phyloP scores from a whole-genome alignment of 2,113 vertebrate species.

The Oreotrochilus melanogaster region DNA sequence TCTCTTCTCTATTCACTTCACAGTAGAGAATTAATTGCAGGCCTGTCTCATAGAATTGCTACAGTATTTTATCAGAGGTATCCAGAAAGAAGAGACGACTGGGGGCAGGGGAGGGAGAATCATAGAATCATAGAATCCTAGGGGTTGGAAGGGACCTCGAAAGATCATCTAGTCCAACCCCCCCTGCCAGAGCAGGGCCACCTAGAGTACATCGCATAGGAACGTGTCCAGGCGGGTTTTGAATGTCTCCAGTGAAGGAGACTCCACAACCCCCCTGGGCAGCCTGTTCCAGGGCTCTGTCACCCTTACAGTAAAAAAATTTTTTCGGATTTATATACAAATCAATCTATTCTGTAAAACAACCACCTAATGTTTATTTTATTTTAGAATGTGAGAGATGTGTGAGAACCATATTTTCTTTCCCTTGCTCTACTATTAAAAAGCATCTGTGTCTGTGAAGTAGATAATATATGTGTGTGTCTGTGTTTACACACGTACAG shows the following conservation, averaged over 20 bases:
- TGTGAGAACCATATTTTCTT: background rate
- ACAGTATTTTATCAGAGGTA: background rate
- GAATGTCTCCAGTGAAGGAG: too few species aligned
- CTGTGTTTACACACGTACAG: background rate
- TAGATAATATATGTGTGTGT: background rate
- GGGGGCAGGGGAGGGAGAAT: accelerated
- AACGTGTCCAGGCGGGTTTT: too few species aligned
- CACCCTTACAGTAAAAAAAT: too few species aligned
- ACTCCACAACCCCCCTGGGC: too few species aligned
- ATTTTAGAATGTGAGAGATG: background rate
- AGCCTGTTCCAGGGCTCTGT: too few species aligned
- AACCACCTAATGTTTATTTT: background rate
- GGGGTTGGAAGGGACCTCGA: too few species aligned
- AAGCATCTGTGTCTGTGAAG: background rate
- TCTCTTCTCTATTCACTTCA: background rate
- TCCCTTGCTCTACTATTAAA: background rate
- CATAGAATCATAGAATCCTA: too few species aligned
- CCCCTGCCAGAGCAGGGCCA: too few species aligned
- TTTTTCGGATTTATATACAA: background rate
- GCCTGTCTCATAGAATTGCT: background rate
- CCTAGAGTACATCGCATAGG: too few species aligned
- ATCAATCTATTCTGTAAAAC: background rate
- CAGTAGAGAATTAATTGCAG: background rate
- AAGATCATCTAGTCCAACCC: too few species aligned
- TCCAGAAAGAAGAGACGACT: background rate